A percentile compares a stretch with the other conserved stretches of the same genome.
phyloP scores from a whole-genome alignment of 2,797 vertebrate species.

The Poecilia wingei region DNA sequence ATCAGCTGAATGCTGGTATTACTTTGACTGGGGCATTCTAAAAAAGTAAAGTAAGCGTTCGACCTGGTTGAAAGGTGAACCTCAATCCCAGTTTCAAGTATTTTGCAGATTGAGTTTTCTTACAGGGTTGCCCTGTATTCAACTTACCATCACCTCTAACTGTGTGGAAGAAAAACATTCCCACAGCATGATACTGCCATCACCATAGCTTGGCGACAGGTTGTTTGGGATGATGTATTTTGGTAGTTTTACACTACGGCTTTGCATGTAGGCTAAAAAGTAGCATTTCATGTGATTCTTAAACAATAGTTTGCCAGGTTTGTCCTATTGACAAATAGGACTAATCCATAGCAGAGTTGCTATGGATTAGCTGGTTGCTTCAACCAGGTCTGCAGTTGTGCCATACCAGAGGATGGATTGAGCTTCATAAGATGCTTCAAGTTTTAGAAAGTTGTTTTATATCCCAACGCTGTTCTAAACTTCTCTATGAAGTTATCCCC shows the following conservation, averaged over 20 bases:
- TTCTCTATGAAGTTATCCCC: too few relatives aligned
- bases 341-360: background rate
- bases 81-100: background rate
- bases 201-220: background rate
- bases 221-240: background rate
- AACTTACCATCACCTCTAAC: background rate
- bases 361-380: background rate
- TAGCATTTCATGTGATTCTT: background rate
- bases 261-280: background rate
- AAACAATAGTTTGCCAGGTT: background rate
- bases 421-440: background rate
- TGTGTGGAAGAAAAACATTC: background rate
- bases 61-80: background rate
- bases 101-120: background rate
- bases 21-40: background rate
- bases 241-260: background rate
- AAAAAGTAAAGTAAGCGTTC: background rate
- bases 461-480: background rate
- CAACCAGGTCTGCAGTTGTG: background rate
- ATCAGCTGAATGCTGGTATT: background rate
- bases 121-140: background rate
- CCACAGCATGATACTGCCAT: background rate
- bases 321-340: too few relatives aligned
- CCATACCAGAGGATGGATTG: background rate
- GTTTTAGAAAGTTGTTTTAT: background rate